Evolutionary conservation across 2,797 vertebrate species (phyloP).

Genomic region (Muscicapa striata): DNA sequence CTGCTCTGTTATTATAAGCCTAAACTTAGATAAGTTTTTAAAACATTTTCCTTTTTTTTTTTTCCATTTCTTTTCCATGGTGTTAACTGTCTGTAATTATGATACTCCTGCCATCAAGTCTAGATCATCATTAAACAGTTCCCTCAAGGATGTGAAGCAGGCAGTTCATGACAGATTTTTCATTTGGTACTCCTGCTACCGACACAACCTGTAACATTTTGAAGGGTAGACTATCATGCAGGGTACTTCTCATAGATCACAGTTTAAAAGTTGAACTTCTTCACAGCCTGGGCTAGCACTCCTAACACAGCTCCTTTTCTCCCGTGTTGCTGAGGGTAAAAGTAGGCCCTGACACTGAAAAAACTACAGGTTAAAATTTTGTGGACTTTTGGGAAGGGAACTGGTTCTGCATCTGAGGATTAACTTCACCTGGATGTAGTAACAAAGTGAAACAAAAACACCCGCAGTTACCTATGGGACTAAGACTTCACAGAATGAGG

Average conservation of each 20-base stretch:
- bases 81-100: neutral
- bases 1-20: neutral
- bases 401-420: neutral
- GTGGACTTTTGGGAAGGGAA: neutral
- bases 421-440: neutral
- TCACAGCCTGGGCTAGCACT: neutral
- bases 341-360: neutral
- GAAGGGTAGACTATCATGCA: neutral
- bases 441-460: neutral
- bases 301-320: neutral
- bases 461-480: neutral
- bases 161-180: neutral
- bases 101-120: neutral
- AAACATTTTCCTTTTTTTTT: neutral
- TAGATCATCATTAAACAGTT: neutral
- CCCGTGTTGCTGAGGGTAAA: neutral
- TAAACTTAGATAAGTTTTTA: neutral
- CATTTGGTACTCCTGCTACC: neutral
- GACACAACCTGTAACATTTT: neutral
- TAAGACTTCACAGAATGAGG: neutral
- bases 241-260: neutral
- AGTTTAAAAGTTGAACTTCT: neutral
- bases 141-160: neutral
- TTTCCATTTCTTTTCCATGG: neutral
- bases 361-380: neutral